These are phyloP conservation scores for Apus apus DNA, from an alignment of 2,113 vertebrate genomes.

Conservation along the genomic window DNA sequence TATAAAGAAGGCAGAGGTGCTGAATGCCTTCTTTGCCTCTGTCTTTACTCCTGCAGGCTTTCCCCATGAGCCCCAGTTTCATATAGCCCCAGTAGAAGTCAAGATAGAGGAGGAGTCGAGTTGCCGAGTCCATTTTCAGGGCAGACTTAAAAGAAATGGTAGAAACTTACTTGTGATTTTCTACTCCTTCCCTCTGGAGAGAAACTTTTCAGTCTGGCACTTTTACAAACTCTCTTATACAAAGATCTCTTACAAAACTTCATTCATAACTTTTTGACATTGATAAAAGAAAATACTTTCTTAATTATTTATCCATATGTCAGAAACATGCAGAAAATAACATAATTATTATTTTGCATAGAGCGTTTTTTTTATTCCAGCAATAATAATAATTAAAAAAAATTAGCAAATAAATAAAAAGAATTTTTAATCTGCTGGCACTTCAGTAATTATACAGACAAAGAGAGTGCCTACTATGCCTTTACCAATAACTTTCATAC, in stretches of 20 bases:
- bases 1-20: too few relatives aligned
- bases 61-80: too few relatives aligned
- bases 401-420: neutral
- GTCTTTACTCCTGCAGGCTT: too few relatives aligned
- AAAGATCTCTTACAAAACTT: neutral
- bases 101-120: too few relatives aligned
- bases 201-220: neutral
- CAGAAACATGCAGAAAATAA: conserved; percentile 28
- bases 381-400: neutral
- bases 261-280: neutral
- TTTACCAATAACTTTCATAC: neutral
- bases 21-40: too few relatives aligned
- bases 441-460: neutral
- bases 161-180: neutral
- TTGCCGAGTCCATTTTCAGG: neutral
- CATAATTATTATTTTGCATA: neutral
- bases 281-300: conserved; percentile 35
- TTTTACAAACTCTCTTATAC: neutral
- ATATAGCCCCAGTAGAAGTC: too few relatives aligned
- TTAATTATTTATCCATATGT: conserved; percentile 51
- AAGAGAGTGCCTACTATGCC: neutral
- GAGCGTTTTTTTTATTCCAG: neutral
- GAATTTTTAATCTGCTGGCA: neutral
- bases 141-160: neutral
- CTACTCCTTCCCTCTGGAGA: neutral